These are phyloP conservation scores for Bombus breviceps DNA, from an alignment of 1,140 invertebrate species.

Conservation along the genomic window DNA sequence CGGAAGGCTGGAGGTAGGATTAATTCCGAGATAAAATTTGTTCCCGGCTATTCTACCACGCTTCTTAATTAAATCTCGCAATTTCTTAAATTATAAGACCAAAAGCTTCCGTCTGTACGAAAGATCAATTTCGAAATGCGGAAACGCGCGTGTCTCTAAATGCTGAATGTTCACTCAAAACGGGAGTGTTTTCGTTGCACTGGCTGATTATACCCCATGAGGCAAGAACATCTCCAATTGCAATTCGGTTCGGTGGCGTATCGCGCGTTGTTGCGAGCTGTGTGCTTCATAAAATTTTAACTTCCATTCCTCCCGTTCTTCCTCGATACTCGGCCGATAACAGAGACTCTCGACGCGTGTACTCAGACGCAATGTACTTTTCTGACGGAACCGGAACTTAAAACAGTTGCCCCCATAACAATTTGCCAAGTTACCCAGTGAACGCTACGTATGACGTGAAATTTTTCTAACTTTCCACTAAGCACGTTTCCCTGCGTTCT, in stretches of 20 bases:
- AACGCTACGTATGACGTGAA: not conserved
- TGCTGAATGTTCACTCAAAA: not conserved
- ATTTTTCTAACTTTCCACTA: constrained; percentile 11
- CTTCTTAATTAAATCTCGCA: constrained; percentile 1
- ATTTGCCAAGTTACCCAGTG: constrained; percentile 18
- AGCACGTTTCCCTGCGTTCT: not conserved
- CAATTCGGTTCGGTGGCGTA: not conserved
- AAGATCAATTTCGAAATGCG: not conserved
- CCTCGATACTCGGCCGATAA: constrained; percentile 36
- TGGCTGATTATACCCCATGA: not conserved
- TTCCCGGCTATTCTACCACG: not conserved
- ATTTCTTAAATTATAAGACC: not conserved
- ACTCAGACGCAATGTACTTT: not conserved
- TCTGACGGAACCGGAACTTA: not conserved
- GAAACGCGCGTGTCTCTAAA: not conserved
- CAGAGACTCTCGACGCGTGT: not conserved
- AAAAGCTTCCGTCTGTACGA: not conserved
- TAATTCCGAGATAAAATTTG: constrained; percentile 17
- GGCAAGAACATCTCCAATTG: constrained; percentile 10
- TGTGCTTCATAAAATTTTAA: constrained; percentile 42
- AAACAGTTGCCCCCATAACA: constrained; percentile 19
- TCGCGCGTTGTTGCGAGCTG: not conserved
- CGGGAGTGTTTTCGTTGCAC: not conserved
- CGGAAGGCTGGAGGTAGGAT: not conserved
- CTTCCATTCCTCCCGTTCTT: not conserved